Percentiles rank a stretch among this genome's conserved stretches.
Evolutionary conservation across 1,140 invertebrate species (phyloP).

Genomic region (Cotesia typhae): DNA sequence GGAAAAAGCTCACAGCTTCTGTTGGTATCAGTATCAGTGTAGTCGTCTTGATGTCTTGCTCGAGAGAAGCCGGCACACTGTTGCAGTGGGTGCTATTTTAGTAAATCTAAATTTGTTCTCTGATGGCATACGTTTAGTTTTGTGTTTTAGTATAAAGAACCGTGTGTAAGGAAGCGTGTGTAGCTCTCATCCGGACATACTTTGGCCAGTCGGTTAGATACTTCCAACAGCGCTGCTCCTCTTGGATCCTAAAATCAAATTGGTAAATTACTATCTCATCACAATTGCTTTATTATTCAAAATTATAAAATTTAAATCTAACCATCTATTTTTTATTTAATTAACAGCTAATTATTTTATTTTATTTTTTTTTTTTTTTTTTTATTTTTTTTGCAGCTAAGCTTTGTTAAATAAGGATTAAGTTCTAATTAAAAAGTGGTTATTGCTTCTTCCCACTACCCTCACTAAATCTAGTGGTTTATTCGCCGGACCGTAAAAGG

Average conservation of each 20-base stretch:
- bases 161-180: slow-evolving; percentile 32
- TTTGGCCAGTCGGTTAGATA: slow-evolving; percentile 19
- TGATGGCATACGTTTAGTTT: slow-evolving; percentile 57
- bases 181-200: slow-evolving; percentile 36
- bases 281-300: too few relatives aligned
- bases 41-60: background rate
- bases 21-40: background rate
- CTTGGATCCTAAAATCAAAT: background rate
- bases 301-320: too few relatives aligned
- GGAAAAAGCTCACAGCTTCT: slow-evolving; percentile 1
- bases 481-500: slow-evolving; percentile 41
- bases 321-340: background rate
- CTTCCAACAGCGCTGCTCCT: background rate
- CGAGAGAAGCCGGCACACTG: background rate
- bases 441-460: slow-evolving; percentile 28
- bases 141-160: slow-evolving; percentile 46
- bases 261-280: too few relatives aligned
- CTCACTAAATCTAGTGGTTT: slow-evolving; percentile 10
- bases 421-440: slow-evolving; percentile 9
- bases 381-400: background rate
- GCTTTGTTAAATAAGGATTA: too few relatives aligned
- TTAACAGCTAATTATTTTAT: background rate
- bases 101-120: slow-evolving; percentile 57
- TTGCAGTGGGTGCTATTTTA: slow-evolving; percentile 54
- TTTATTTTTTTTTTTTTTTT: slow-evolving; percentile 14